Base-by-base conservation (phyloP, 2,113 vertebrate genomes). In the Sminthopsis crassicaudata region DNA sequence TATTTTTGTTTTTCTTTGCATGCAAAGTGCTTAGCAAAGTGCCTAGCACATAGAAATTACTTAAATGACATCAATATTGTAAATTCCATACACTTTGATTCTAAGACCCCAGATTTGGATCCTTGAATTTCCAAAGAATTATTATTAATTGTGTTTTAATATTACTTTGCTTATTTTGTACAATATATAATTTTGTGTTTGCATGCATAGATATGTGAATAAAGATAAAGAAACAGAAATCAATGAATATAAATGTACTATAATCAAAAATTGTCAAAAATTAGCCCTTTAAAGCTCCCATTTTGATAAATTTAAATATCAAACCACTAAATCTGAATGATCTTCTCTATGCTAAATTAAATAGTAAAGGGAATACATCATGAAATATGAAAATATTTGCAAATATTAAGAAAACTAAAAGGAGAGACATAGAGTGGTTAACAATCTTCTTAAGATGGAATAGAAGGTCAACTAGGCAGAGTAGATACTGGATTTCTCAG, bases 321-420 rank as follows among this genome's bases (percentile, higher is more conserved):
- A 88, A 76, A 48, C 8, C 90, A 52, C 50, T 24, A 52, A 27
- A 16, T 84, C 24, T 94, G 91, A 94, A 60, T 42, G 46, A 46
- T 11, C 5, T 91, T 92, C 96, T 90, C 84, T 92, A 92, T 48
- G 23, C 91, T 48, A 50, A 27, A 11, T 53, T 93, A 46, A 90
- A 57, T 2, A 67, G 9, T 92, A 88, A 94, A 8, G 30, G 1
- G 2, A 42, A 23, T 1, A 23, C 52, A 48, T 57, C 53, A 42
- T 91, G 84, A 92, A 92, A 91, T 7, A 67, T 91, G 76, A 90
- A 92, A 76, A 54, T 52, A 42, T 53, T 89, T 52, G 53, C 42
- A 93, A 91, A 93, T 92, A 91, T 12, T 90, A 95, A 90, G 8
- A 52, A 95, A 88, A 88, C 2, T 46, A 92, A 6, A 93, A 93